phyloP scores from a whole-genome alignment of 2,888 invertebrate genomes.

The Campopleginae sp. region DNA sequence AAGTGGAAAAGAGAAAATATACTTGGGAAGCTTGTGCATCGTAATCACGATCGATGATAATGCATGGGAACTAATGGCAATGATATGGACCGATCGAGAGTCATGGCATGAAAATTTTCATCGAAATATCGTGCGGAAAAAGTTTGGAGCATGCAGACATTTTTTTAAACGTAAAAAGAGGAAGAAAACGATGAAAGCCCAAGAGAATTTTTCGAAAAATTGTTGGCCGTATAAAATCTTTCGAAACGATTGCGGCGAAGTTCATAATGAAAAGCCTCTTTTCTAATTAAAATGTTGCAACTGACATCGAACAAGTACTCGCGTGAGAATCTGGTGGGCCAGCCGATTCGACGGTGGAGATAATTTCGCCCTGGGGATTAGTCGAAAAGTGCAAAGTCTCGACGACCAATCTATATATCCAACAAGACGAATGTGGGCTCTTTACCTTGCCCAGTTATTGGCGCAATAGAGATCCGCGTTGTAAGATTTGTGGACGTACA shows the following conservation, averaged over 20 bases:
- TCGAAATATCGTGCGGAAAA: not conserved
- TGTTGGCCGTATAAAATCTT: not conserved
- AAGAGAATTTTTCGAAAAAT: not conserved
- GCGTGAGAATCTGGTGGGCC: not conserved
- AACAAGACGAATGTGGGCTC: slow-evolving; percentile 22
- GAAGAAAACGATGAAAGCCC: not conserved
- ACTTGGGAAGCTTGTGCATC: not conserved
- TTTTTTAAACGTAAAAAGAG: not conserved
- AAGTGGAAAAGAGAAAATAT: not conserved
- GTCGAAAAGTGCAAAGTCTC: slow-evolving; percentile 5
- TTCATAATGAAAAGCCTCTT: not conserved
- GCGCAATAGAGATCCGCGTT: slow-evolving; percentile 40
- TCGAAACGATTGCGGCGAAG: not conserved
- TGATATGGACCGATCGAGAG: not conserved
- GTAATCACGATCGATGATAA: not conserved
- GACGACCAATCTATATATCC: not conserved
- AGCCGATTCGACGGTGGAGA: not conserved
- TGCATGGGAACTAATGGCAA: too few species aligned
- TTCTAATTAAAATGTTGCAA: slow-evolving; percentile 1
- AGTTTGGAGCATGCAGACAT: not conserved
- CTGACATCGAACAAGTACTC: slow-evolving; percentile 12
- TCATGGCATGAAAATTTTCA: not conserved
- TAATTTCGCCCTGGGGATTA: slow-evolving; percentile 1
- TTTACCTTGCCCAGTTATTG: slow-evolving; percentile 41
- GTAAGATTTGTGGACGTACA: slow-evolving; percentile 13